Evolutionary conservation across 2,113 vertebrate species (phyloP), one percentile per base, ranked within the genome.

Genomic region (Salvelinus fontinalis): DNA sequence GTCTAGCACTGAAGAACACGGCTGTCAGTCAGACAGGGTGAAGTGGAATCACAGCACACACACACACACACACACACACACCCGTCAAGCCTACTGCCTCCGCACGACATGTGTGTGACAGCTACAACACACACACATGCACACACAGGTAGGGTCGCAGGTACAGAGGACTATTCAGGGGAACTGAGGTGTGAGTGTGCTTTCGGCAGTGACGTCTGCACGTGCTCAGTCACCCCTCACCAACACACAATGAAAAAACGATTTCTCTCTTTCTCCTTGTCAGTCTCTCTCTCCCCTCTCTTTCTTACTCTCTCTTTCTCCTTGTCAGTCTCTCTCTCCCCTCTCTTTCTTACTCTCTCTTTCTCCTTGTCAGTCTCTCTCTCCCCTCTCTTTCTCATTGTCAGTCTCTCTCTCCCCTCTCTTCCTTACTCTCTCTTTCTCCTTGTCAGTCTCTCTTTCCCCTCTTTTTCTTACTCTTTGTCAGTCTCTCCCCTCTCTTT

Each of bases 131-230:
- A 72, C 71, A 73, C 71, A 59, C 26, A 59, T 24, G 54, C 51
- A 18, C 51, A 29, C 49, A 72, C 18, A 34, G 22, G 57, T 51
- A 72, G 22, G 57, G 49, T 74, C 12, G 75, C 4, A 79, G 0
- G 48, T 44, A 70, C 20, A 71, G 44, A 49, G 3, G 29, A 16
- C 48, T 66, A 78, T 74, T 79, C 66, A 81, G 44, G 62, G 48
- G 70, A 73, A 82, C 20, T 76, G 75, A 79, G 26, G 73, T 76
- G 83, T 79, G 59, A 73, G 44, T 71, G 22, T 70, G 24, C 22
- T 70, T 48, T 6, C 57, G 7, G 11, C 44, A 65, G 34, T 27
- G 48, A 49, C 18, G 22, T 39, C 67, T 76, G 62, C 71, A 75
- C 18, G 22, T 6, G 44, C 70, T 77, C 68, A 71, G 48, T 57